These are phyloP conservation scores for Echeneis naucrates DNA, from an alignment of 2,797 vertebrate genomes.

Conservation along the genomic window DNA sequence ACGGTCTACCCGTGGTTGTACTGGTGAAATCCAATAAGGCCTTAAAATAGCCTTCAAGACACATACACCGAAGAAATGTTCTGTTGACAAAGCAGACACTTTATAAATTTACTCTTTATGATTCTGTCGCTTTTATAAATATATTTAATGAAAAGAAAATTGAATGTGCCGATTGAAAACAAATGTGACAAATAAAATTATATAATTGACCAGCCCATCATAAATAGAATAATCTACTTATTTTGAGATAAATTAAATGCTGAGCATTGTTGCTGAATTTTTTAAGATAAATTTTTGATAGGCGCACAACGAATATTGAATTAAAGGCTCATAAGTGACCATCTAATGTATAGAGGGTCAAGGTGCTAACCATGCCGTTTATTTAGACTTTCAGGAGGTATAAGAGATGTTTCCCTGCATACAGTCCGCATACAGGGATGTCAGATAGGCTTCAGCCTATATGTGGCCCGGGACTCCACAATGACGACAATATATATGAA, in stretches of 20 bases:
- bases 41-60: slow-evolving; percentile 1
- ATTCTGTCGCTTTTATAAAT: background rate
- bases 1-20: background rate
- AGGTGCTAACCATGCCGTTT: background rate
- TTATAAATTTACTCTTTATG: background rate
- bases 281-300: background rate
- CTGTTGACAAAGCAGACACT: background rate
- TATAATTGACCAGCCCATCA: background rate
- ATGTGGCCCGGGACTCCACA: background rate
- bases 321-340: background rate
- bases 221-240: background rate
- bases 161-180: background rate
- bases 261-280: background rate
- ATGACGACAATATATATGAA: background rate
- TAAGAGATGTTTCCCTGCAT: no score
- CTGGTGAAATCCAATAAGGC: slow-evolving; percentile 20
- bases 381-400: background rate
- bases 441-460: no score
- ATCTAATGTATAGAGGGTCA: background rate
- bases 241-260: slow-evolving; percentile 1
- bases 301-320: slow-evolving; percentile 9
- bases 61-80: background rate
- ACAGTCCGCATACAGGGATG: no score
- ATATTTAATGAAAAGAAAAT: background rate
- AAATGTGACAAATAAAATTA: background rate